phyloP scores from a whole-genome alignment of 2,113 vertebrate species.

The Martes martes region DNA sequence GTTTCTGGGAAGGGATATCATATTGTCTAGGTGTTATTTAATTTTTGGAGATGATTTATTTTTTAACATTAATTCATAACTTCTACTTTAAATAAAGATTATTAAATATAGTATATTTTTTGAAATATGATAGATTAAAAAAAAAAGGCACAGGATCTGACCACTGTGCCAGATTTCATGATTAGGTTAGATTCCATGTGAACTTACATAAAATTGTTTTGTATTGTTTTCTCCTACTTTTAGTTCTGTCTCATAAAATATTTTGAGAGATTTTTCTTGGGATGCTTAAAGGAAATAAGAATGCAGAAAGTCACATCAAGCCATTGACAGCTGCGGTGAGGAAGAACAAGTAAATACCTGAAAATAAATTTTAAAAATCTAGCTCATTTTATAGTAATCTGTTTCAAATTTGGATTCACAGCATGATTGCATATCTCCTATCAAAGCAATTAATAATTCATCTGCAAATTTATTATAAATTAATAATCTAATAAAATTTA shows the following conservation, averaged over 20 bases:
- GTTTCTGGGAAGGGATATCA: background rate
- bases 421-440: background rate
- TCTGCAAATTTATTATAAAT: background rate
- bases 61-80: background rate
- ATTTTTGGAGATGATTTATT: background rate
- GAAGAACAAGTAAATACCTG: background rate
- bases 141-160: background rate
- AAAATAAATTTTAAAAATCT: background rate
- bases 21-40: background rate
- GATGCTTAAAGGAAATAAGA: background rate
- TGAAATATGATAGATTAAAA: background rate
- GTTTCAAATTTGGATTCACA: background rate
- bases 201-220: background rate
- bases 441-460: background rate
- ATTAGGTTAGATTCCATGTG: background rate
- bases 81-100: background rate
- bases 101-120: background rate
- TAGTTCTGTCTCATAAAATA: slow-evolving; percentile 15
- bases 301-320: background rate
- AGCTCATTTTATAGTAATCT: slow-evolving; percentile 6
- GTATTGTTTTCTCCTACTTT: background rate
- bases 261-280: background rate
- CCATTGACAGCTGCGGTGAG: background rate
- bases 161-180: background rate
- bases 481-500: too few species aligned